These are phyloP conservation scores for Bradypus variegatus DNA, from an alignment of 2,797 vertebrate genomes.

Conservation along the genomic window DNA sequence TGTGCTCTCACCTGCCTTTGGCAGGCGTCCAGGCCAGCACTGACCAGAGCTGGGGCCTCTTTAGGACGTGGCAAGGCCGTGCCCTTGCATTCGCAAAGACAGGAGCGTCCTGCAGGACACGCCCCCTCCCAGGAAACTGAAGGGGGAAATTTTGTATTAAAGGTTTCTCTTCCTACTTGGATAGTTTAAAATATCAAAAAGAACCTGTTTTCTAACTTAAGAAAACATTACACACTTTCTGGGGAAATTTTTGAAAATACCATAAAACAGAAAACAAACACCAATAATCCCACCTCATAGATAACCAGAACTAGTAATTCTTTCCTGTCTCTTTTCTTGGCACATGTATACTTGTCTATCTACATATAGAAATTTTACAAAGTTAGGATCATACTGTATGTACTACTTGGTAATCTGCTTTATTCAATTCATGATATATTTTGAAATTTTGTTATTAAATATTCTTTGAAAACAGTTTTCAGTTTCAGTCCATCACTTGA, in stretches of 20 bases:
- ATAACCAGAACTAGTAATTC: not conserved
- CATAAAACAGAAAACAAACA: not conserved
- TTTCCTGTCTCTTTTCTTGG: not conserved
- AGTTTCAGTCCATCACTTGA: not conserved
- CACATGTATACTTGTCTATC: not conserved
- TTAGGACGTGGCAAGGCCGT: rapidly evolving
- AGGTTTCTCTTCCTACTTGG: not conserved
- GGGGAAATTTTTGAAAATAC: not conserved
- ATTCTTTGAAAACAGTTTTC: constrained; percentile 1
- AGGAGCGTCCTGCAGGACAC: too few relatives aligned
- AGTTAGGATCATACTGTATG: not conserved
- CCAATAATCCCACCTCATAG: not conserved
- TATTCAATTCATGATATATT: not conserved
- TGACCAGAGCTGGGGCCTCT: not conserved
- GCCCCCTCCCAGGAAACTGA: not conserved
- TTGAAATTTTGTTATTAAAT: constrained; percentile 37
- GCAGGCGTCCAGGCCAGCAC: not conserved
- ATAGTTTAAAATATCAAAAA: not conserved
- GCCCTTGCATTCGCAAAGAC: not conserved
- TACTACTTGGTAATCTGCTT: not conserved
- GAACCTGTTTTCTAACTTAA: not conserved
- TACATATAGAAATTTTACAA: not conserved
- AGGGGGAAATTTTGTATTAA: not conserved
- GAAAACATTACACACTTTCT: not conserved
- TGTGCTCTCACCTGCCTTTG: not conserved